phyloP scores from a whole-genome alignment of 92 coral and sea anemone species.

The Porites rus region DNA sequence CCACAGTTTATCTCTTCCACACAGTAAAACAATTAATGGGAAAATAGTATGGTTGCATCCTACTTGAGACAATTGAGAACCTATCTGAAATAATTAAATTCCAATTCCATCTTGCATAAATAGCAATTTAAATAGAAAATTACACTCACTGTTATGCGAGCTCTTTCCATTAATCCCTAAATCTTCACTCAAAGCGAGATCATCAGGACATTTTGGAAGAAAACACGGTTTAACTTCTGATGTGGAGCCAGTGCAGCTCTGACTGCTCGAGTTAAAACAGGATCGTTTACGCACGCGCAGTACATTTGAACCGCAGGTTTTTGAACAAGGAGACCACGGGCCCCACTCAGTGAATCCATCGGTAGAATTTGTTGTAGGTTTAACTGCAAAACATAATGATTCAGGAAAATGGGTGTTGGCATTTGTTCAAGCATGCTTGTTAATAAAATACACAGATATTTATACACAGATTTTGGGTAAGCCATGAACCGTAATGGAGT shows the following conservation, averaged over 20 bases:
- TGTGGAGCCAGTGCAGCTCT: slow-evolving; percentile 57
- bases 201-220: slow-evolving; percentile 45
- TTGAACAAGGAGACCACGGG: slow-evolving; percentile 66
- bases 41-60: too few relatives aligned
- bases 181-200: background rate
- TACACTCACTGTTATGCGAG: slow-evolving; percentile 27
- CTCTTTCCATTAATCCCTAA: background rate
- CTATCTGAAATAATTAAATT: too few relatives aligned
- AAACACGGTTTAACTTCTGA: slow-evolving; percentile 52
- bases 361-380: slow-evolving; percentile 6
- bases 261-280: slow-evolving; percentile 72
- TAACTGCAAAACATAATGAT: background rate
- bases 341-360: slow-evolving; percentile 77
- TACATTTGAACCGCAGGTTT: slow-evolving; percentile 69
- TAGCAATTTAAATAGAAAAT: background rate
- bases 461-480: too few relatives aligned
- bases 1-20: too few relatives aligned
- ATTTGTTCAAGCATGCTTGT: background rate
- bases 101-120: background rate
- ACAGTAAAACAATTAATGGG: too few relatives aligned
- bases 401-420: background rate
- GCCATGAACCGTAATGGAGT: background rate
- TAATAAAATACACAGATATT: too few relatives aligned
- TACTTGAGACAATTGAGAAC: too few relatives aligned
- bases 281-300: slow-evolving; percentile 68